Base-by-base conservation (phyloP, 2,888 invertebrate genomes). In the Lordiphosa andalusiaca region DNA sequence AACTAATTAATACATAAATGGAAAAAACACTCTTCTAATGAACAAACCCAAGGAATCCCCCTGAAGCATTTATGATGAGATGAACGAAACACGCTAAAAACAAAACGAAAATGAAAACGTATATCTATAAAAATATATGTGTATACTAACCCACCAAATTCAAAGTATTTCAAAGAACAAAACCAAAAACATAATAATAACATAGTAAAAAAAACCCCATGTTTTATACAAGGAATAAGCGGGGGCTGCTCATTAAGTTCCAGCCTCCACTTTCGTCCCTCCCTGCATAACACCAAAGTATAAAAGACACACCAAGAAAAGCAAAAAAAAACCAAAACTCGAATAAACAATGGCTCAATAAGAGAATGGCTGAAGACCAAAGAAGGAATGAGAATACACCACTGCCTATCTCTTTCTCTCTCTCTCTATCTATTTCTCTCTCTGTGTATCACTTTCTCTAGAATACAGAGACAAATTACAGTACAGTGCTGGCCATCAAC, bases 121-220 rank as follows among this genome's bases (percentile, higher is more conserved):
- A 63, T 63, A 63, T 63, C 67, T 63, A 63, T 66, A 54, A 55
- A 82, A 30, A 30, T 30, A 72, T 84, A 82, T 78, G 78, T 82
- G 82, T 82, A 77, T 81, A 81, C 80, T 85, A 81, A 85, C 81
- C 81, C 81, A 81, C 81, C 81, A 81, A 81, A 80, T 84, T 85
- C 85, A 85, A 84, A 85, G 81, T 85, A 81, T 85, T 81, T 85
- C 85, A 44, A 44, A 44, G 7, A 5, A 12, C 21, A 23, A 37
- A 37, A 9, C 7, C 35, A 48, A 23, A 1, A 33, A 47, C 36
- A 9, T n/a, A 19, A 61, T 21, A 44, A 44, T 58, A 53, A 53
- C 62, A 50, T 30, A 40, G 33, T 21, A 36, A 51, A 46, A 10
- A n/a, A n/a, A n/a, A n/a, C n/a, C 40, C 36, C 44, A 21, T 46